phyloP scores from a whole-genome alignment of 2,797 vertebrate genomes.

The Monodelphis domestica region DNA sequence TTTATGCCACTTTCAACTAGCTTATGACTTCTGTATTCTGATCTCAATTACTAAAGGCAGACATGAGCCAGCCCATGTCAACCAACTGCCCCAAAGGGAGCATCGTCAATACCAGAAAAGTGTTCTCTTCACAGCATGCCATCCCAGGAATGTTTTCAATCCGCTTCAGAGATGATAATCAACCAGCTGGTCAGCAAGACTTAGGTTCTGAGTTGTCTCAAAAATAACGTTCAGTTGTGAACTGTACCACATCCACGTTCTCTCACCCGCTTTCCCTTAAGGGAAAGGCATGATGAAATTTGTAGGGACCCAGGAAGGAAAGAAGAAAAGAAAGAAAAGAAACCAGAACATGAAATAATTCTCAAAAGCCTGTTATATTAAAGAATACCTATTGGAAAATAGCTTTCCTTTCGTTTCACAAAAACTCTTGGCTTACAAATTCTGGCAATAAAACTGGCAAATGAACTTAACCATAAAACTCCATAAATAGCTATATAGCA shows the following conservation, averaged over 20 bases:
- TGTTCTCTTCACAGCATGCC: not conserved
- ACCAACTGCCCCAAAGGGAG: not conserved
- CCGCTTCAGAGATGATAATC: not conserved
- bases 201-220: not conserved
- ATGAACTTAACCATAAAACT: constrained; percentile 46
- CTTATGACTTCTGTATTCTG: not conserved
- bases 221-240: not conserved
- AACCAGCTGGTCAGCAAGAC: not conserved
- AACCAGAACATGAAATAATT: not conserved
- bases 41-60: not conserved
- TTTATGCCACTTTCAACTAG: not conserved
- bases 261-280: not conserved
- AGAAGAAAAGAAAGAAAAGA: not conserved
- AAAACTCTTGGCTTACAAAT: constrained; percentile 53
- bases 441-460: constrained; percentile 3
- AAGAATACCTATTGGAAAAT: constrained; percentile 28
- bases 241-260: not conserved
- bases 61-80: not conserved
- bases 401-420: constrained; percentile 57
- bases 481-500: constrained; percentile 48
- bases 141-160: not conserved
- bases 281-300: not conserved
- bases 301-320: not conserved
- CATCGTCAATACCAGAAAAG: not conserved
- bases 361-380: constrained; percentile 30